Evolutionary conservation across 2,113 vertebrate genomes (phyloP).

Genomic region (Protobothrops flavoviridis): DNA sequence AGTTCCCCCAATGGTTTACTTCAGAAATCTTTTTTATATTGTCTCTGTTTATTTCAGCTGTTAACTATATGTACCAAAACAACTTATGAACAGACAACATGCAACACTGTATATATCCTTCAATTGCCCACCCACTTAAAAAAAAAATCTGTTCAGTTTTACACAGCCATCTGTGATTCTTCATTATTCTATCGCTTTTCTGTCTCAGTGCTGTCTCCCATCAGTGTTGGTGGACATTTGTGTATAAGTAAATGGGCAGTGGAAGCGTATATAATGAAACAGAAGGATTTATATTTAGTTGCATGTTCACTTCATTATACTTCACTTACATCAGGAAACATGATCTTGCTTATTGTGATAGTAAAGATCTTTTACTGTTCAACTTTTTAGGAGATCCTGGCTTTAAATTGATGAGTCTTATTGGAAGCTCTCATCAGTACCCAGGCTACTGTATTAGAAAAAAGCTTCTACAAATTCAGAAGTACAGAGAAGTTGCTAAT

Average conservation of each 20-base stretch:
- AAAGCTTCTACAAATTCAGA: background rate
- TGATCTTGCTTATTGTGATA: background rate
- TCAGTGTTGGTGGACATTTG: background rate
- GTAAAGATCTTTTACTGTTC: background rate
- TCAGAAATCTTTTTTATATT: background rate
- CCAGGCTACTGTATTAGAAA: background rate
- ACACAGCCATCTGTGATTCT: conserved; percentile 8
- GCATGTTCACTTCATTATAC: conserved; percentile 4
- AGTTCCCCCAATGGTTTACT: background rate
- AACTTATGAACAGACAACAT: conserved; percentile 21
- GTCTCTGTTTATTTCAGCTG: background rate
- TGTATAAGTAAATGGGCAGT: background rate
- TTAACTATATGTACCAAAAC: background rate
- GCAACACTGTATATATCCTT: conserved; percentile 22
- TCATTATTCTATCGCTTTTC: conserved; percentile 6
- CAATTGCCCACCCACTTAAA: conserved; percentile 27
- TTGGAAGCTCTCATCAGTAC: background rate
- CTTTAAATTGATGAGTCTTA: background rate
- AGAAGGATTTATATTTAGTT: background rate
- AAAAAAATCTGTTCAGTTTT: conserved; percentile 19
- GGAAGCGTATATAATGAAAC: conserved; percentile 13
- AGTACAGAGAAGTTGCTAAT: background rate
- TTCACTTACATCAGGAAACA: background rate
- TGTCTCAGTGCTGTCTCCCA: background rate
- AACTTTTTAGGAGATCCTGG: background rate